phyloP scores from a whole-genome alignment of 2,888 invertebrate genomes.

The Patella depressa region DNA sequence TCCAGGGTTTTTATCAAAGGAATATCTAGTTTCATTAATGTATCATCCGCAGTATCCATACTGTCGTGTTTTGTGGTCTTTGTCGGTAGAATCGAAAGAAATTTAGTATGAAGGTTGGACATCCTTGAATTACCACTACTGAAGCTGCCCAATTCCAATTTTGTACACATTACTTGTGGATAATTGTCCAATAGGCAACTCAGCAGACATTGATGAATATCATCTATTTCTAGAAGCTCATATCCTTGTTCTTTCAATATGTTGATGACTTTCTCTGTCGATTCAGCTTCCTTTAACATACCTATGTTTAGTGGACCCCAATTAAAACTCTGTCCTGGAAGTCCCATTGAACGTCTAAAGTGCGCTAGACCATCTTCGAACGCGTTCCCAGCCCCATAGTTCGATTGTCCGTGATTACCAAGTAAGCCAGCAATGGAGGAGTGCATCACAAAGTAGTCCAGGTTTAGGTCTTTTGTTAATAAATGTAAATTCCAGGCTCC shows the following conservation, averaged over 20 bases:
- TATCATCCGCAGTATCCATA: not conserved
- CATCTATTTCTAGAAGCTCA: constrained; percentile 20
- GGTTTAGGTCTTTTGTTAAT: constrained; percentile 34
- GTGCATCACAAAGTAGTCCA: constrained; percentile 57
- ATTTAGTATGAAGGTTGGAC: not conserved
- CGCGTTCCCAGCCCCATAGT: constrained; percentile 56
- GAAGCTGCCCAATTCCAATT: constrained; percentile 16
- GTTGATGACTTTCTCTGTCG: not conserved
- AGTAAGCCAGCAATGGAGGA: constrained; percentile 55
- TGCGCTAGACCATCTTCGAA: constrained; percentile 54
- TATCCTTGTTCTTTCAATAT: constrained; percentile 24
- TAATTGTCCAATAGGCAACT: not conserved
- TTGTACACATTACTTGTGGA: not conserved
- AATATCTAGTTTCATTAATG: constrained; percentile 26
- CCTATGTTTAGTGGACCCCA: constrained; percentile 52
- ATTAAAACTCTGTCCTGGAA: constrained; percentile 51
- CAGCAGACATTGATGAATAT: not conserved
- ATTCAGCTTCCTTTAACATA: constrained; percentile 27
- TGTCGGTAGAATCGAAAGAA: too few relatives aligned
- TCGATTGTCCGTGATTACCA: constrained; percentile 54
- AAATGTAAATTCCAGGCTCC: constrained; percentile 58
- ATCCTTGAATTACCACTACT: constrained; percentile 2
- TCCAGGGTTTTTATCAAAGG: constrained; percentile 26
- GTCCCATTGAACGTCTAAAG: constrained; percentile 43
- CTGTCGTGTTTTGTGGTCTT: constrained; percentile 6